Percentiles rank a stretch among this genome's conserved stretches.
Conservation (phyloP, 2,888 invertebrate species). For the Mechanitis messenoides region DNA sequence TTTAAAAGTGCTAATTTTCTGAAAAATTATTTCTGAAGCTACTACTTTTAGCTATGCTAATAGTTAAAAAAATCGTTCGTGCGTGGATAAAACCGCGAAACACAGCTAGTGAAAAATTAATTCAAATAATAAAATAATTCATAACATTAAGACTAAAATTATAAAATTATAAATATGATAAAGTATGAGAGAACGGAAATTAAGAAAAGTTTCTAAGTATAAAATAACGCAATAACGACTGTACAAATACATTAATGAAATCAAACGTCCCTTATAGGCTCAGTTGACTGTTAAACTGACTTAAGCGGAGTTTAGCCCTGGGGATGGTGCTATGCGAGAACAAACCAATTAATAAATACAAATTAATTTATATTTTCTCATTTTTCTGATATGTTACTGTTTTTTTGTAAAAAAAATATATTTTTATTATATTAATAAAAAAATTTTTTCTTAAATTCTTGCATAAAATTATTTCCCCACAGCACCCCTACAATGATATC, state of each 20-base stretch:
- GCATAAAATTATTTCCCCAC: too few species aligned
- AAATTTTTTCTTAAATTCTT: too few species aligned
- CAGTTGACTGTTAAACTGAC: slow-evolving; percentile 52
- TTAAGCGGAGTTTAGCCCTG: slow-evolving; percentile 39
- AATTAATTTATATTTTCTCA: background rate
- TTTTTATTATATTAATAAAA: background rate
- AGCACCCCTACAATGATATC: too few species aligned
- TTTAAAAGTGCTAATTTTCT: too few species aligned
- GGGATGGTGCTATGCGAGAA: slow-evolving; percentile 35
- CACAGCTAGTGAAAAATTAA: too few species aligned
- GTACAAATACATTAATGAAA: slow-evolving; percentile 67
- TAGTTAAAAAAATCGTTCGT: too few species aligned
- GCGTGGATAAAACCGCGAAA: too few species aligned
- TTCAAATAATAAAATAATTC: too few species aligned
- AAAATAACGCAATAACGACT: slow-evolving; percentile 37
- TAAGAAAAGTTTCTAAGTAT: slow-evolving; percentile 40
- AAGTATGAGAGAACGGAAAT: slow-evolving; percentile 36
- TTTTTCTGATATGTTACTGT: background rate
- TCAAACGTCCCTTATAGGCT: slow-evolving; percentile 52
- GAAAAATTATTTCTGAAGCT: too few species aligned
- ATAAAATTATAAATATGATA: too few species aligned
- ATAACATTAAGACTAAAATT: too few species aligned
- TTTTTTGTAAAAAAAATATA: background rate
- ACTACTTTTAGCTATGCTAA: too few species aligned
- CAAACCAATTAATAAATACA: background rate